phyloP scores from a whole-genome alignment of 2,113 vertebrate species.

The Lanius collurio region DNA sequence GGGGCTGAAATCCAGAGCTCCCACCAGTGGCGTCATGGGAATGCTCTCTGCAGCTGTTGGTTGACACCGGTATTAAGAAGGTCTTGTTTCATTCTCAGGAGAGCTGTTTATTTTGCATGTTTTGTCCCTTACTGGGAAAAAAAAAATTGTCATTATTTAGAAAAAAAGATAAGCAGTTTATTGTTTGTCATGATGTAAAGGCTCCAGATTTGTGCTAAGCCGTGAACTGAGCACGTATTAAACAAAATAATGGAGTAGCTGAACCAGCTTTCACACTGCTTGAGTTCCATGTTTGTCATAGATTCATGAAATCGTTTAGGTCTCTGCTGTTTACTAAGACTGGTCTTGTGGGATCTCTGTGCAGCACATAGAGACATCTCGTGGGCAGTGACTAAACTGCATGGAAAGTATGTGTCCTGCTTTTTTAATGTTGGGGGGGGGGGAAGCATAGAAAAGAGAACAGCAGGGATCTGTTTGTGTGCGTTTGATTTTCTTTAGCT shows the following conservation, averaged over 20 bases:
- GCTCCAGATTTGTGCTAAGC: not conserved
- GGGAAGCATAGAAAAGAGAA: not conserved
- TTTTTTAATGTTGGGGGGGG: not conserved
- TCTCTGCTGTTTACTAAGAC: not conserved
- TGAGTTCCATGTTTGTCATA: not conserved
- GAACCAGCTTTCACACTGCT: not conserved
- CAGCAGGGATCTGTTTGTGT: not conserved
- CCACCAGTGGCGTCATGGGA: not conserved
- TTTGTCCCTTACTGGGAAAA: not conserved
- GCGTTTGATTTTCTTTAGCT: not conserved
- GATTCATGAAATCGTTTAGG: not conserved
- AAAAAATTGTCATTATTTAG: not conserved
- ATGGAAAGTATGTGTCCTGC: not conserved
- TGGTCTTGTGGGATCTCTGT: not conserved
- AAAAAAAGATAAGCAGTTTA: not conserved
- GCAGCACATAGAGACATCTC: constrained; percentile 38
- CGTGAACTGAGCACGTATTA: not conserved
- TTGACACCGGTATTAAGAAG: not conserved
- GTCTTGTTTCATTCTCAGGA: not conserved
- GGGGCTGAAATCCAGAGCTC: not conserved
- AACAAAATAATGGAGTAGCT: not conserved
- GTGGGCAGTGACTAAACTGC: constrained; percentile 29
- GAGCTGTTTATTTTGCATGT: constrained; percentile 3
- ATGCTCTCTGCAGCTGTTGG: not conserved
- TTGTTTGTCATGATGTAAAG: not conserved